phyloP scores from a whole-genome alignment of 1,140 invertebrate genomes.

The Subanguina moxae region DNA sequence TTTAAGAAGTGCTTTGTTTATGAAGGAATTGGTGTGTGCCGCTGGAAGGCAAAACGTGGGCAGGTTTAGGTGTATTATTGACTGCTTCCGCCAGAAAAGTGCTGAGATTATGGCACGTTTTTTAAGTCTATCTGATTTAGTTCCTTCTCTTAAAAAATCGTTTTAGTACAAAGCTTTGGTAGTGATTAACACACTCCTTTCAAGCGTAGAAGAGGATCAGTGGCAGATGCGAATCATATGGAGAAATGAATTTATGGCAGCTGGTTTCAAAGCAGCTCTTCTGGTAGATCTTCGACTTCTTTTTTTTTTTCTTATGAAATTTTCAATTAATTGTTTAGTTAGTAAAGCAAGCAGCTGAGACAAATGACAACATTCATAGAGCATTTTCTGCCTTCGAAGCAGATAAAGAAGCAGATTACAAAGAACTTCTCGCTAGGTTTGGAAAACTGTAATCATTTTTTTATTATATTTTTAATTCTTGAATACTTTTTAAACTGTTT shows the following conservation, averaged over 20 bases:
- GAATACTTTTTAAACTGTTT: background rate
- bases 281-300: constrained; percentile 25
- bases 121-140: background rate
- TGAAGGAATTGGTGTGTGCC: constrained; percentile 22
- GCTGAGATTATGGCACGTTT: constrained; percentile 17
- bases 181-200: constrained; percentile 28
- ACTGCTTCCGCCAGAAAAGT: constrained; percentile 29
- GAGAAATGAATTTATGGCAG: constrained; percentile 28
- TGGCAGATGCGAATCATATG: constrained; percentile 42
- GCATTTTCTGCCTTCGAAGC: constrained; percentile 22
- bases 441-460: constrained; percentile 9
- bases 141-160: background rate
- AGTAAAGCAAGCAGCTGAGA: constrained; percentile 14
- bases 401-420: constrained; percentile 25
- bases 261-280: constrained; percentile 26
- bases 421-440: constrained; percentile 16
- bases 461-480: constrained; percentile 15
- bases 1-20: constrained; percentile 9
- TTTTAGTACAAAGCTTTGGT: constrained; percentile 32
- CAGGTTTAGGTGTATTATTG: constrained; percentile 31
- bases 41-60: constrained; percentile 28
- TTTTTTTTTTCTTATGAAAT: too few species aligned
- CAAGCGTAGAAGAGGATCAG: constrained; percentile 31
- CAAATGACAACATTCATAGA: constrained; percentile 21
- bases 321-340: too few species aligned